phyloP scores from a whole-genome alignment of 2,797 vertebrate species.

The Hippocampus kuda region DNA sequence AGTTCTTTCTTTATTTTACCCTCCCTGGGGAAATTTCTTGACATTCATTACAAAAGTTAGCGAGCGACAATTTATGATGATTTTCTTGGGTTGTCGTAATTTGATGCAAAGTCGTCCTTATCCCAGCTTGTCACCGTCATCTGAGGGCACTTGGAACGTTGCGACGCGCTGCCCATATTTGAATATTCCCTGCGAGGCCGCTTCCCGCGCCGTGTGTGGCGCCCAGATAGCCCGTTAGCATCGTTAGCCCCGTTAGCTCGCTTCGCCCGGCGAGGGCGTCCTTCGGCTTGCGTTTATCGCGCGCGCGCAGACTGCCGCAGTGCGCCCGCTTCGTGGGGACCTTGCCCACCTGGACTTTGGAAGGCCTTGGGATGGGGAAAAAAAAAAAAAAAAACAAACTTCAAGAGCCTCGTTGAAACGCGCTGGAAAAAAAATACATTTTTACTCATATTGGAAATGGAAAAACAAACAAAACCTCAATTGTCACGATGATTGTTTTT shows the following conservation, averaged over 20 bases:
- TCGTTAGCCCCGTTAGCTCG: slow-evolving; percentile 44
- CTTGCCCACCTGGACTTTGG: not conserved
- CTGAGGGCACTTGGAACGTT: slow-evolving; percentile 49
- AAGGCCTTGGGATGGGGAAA: not conserved
- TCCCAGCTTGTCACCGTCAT: not conserved
- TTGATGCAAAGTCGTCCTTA: slow-evolving; percentile 3
- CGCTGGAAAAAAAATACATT: no score
- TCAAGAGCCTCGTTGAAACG: no score
- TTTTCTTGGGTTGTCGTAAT: not conserved
- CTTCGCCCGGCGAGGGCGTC: slow-evolving; percentile 50
- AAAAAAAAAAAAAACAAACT: no score
- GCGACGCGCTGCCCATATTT: slow-evolving; percentile 47
- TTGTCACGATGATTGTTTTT: no score
- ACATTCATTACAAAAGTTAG: not conserved
- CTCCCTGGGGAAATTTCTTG: not conserved
- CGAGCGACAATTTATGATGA: not conserved
- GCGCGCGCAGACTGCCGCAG: slow-evolving; percentile 43
- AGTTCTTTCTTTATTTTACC: not conserved
- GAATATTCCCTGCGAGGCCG: slow-evolving; percentile 57
- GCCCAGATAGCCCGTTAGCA: slow-evolving; percentile 64
- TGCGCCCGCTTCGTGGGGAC: slow-evolving; percentile 9
- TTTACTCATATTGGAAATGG: no score
- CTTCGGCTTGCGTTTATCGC: slow-evolving; percentile 58
- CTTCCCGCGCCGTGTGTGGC: slow-evolving; percentile 57
- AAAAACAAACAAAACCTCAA: no score